Conservation (phyloP, 2,113 vertebrate species). For the Orcinus orca region DNA sequence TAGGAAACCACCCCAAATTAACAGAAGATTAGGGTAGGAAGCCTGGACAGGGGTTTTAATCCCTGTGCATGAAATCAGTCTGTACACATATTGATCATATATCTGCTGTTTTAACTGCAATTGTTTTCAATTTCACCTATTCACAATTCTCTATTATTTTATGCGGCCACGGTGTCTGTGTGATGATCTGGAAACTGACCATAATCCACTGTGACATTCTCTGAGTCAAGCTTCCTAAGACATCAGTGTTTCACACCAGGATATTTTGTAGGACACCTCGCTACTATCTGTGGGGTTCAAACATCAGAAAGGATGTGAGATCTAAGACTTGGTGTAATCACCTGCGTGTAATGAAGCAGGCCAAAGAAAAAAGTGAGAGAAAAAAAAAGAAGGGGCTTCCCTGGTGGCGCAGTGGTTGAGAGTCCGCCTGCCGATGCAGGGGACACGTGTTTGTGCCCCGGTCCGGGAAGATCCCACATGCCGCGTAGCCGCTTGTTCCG, state of each 20-base stretch:
- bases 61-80: conserved; percentile 29
- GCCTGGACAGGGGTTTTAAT: conserved; percentile 42
- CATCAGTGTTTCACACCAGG: conserved; percentile 51
- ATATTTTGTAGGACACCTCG: conserved; percentile 12
- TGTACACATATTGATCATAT: not conserved
- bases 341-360: not conserved
- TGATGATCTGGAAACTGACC: conserved; percentile 7
- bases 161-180: not conserved
- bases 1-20: conserved; percentile 39
- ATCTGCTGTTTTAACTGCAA: conserved; percentile 39
- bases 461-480: no score
- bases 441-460: no score
- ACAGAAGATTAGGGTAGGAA: conserved; percentile 46
- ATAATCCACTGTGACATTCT: conserved; percentile 37
- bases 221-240: conserved; percentile 19
- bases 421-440: no score
- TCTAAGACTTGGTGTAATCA: conserved; percentile 42
- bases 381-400: not conserved
- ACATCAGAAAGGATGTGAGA: conserved; percentile 51
- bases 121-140: conserved; percentile 33
- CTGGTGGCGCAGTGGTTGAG: no score
- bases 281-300: conserved; percentile 40
- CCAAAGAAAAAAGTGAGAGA: not conserved
- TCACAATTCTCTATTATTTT: conserved; percentile 24
- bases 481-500: no score